Base-by-base conservation (phyloP, 2,888 invertebrate genomes). In the Podotricha telesiphe region DNA sequence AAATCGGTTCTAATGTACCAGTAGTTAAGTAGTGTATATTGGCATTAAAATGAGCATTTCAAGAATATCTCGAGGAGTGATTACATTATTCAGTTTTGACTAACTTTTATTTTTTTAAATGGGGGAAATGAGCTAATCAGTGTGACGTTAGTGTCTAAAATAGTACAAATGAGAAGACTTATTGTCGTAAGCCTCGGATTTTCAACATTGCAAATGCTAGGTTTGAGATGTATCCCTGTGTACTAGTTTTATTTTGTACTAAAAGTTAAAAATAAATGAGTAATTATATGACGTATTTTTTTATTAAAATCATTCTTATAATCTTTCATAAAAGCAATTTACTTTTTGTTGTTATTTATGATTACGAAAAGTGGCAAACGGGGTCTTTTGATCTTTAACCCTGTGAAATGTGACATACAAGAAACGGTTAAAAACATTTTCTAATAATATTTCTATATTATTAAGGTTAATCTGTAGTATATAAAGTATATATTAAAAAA, bases 91-190 rank as follows among this genome's bases (percentile, higher is more conserved):
- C 93, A 93, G 93, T 89, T 86, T 86, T 85, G 82, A 87, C 85
- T 89, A 87, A 85, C 83, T 87, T 88, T 86, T 84, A 82, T 88
- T 65, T 65, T 71, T 88, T 89, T 88, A 84, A 81, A 87, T 86
- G 86, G 87, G 55, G 89, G 86, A 86, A 87, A 86, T 89, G 88
- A 91, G 89, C 88, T 91, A 90, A 87, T 87, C 86, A 87, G 90
- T 91, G 90, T 91, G 91, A 91, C 89, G 86, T 89, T 89, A 91
- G 93, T 93, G 89, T 93, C 93, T 93, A 92, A 91, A 93, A 93
- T 93, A 93, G 93, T 93, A 93, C 93, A 93, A 93, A 93, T 93
- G 92, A 91, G 93, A 93, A 93, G 93, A 93, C 93, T 93, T 93
- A 93, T 93, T 91, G 93, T 92, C 92, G 89, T 93, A 93, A 92